These are phyloP conservation scores for Anticlea derivata DNA, from an alignment of 2,888 invertebrate species.

Conservation along the genomic window DNA sequence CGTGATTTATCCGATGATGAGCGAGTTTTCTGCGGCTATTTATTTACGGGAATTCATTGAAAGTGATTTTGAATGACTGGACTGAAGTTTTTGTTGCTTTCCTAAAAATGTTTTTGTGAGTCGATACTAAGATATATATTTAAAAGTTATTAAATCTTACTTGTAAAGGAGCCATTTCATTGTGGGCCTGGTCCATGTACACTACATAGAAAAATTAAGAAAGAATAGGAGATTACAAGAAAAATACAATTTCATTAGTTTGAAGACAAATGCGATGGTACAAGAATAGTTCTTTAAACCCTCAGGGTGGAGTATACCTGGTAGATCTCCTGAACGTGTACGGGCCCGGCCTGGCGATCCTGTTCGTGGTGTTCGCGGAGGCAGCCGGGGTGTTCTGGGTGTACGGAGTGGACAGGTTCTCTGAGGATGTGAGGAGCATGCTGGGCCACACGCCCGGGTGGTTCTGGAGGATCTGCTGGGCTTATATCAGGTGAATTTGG, in stretches of 20 bases:
- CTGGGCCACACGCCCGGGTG: constrained; percentile 90
- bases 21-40: constrained; percentile 23
- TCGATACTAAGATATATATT: too few relatives aligned
- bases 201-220: too few relatives aligned
- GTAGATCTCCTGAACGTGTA: constrained; percentile 94
- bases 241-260: too few relatives aligned
- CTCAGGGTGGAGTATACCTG: constrained; percentile 93
- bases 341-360: constrained; percentile 93
- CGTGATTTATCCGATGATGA: constrained; percentile 56
- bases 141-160: too few relatives aligned
- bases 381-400: constrained; percentile 95
- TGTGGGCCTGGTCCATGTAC: too few relatives aligned
- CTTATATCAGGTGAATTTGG: constrained; percentile 84
- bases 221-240: too few relatives aligned
- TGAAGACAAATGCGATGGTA: too few relatives aligned
- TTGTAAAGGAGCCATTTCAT: too few relatives aligned
- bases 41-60: constrained; percentile 16
- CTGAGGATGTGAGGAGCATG: constrained; percentile 92
- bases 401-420: constrained; percentile 92
- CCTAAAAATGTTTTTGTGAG: too few relatives aligned
- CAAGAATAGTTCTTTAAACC: too few relatives aligned
- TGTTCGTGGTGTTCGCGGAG: constrained; percentile 96
- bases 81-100: not conserved
- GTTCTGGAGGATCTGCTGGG: constrained; percentile 94
- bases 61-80: not conserved